Evolutionary conservation across 2,797 vertebrate genomes (phyloP).

Genomic region (Girardinus metallicus): DNA sequence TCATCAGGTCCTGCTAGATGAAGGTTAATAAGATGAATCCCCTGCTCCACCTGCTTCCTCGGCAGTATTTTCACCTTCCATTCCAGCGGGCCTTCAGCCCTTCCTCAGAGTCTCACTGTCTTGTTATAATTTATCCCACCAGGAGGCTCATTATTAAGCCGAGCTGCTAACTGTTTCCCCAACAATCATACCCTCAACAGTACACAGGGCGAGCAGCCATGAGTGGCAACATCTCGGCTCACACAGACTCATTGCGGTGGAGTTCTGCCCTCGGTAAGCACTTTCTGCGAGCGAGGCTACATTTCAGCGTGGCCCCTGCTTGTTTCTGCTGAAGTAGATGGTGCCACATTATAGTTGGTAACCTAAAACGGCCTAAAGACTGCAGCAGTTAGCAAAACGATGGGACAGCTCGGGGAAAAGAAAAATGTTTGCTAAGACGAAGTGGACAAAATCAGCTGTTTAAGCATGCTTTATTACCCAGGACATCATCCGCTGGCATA

Average conservation of each 20-base stretch:
- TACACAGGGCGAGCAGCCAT: constrained; percentile 13
- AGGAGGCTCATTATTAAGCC: constrained; percentile 5
- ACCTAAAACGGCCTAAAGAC: constrained; percentile 72
- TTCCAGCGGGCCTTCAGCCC: constrained; percentile 14
- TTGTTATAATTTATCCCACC: constrained; percentile 31
- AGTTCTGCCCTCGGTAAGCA: constrained; percentile 71
- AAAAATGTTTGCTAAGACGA: constrained; percentile 28
- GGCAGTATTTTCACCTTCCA: constrained; percentile 25
- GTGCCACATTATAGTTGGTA: constrained; percentile 68
- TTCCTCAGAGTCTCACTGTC: constrained; percentile 16
- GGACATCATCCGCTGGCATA: constrained; percentile 22
- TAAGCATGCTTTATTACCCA: constrained; percentile 35
- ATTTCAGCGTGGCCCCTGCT: constrained; percentile 62
- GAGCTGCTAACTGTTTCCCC: constrained; percentile 32
- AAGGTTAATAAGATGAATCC: constrained; percentile 48
- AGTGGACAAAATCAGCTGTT: constrained; percentile 22
- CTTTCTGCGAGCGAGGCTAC: constrained; percentile 65
- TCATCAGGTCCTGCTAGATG: constrained; percentile 20
- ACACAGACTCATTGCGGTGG: constrained; percentile 34
- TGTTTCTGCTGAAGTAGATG: constrained; percentile 72
- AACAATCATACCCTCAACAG: constrained; percentile 18
- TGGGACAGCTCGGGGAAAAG: constrained; percentile 32
- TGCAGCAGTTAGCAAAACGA: constrained; percentile 71
- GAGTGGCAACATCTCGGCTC: constrained; percentile 18
- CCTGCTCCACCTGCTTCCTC: background rate